Evolutionary conservation across 2,113 vertebrate genomes (phyloP).

Genomic region (Ammospiza caudacuta): DNA sequence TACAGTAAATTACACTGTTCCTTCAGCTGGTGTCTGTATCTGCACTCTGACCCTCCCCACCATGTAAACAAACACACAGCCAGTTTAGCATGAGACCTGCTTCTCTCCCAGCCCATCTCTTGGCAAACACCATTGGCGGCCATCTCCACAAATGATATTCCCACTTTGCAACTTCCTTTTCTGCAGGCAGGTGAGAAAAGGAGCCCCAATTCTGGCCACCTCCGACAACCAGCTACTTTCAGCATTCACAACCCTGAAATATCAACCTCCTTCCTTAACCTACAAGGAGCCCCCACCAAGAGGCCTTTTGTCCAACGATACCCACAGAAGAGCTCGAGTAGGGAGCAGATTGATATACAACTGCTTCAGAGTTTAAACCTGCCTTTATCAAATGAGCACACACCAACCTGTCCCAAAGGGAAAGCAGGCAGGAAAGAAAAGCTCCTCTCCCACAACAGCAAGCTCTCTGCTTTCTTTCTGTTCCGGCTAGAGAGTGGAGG

Average conservation of each 20-base stretch:
- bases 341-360: too few species aligned
- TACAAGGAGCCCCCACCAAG: too few species aligned
- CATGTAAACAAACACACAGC: too few species aligned
- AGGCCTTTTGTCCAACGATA: too few species aligned
- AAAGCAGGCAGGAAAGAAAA: background rate
- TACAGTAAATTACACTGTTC: too few species aligned
- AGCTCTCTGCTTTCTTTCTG: background rate
- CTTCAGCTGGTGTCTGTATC: too few species aligned
- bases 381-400: too few species aligned
- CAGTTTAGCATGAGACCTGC: too few species aligned
- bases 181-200: background rate
- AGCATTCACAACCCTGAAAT: background rate
- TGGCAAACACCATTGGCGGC: rapidly evolving
- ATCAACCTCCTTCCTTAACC: background rate
- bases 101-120: background rate
- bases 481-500: background rate
- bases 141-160: background rate
- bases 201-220: background rate
- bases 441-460: background rate
- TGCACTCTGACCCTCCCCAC: too few species aligned
- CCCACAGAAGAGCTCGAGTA: too few species aligned
- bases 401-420: background rate
- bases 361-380: too few species aligned
- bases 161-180: background rate
- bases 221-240: background rate